Conservation (phyloP, 2,113 vertebrate genomes). For the Bothrops jararaca region DNA sequence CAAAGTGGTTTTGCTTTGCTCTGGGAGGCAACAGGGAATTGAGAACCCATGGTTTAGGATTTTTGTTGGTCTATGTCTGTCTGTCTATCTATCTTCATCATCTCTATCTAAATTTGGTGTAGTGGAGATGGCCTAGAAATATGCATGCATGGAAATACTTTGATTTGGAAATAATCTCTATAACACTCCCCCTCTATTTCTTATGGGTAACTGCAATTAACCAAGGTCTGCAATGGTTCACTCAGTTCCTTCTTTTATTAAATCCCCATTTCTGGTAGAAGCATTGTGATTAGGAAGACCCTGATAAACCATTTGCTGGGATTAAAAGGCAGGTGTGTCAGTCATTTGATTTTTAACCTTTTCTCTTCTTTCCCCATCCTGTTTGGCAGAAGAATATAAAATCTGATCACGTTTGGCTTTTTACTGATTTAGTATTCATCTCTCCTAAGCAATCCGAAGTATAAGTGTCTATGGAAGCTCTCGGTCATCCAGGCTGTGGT, state of each 20-base stretch:
- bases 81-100: background rate
- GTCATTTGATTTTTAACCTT: background rate
- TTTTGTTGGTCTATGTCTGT: background rate
- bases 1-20: background rate
- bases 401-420: background rate
- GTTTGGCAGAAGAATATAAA: background rate
- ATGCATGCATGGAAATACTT: background rate
- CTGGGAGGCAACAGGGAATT: background rate
- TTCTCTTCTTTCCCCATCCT: background rate
- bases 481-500: too few species aligned
- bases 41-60: background rate
- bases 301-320: background rate
- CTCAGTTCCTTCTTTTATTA: background rate
- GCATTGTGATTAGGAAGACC: background rate
- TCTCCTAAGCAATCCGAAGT: background rate
- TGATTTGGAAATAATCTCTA: background rate
- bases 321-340: background rate
- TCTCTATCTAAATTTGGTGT: background rate
- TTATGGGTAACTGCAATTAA: background rate
- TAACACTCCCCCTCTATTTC: background rate
- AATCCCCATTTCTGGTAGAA: background rate
- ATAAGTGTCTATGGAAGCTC: background rate
- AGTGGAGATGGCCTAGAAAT: background rate
- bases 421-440: background rate
- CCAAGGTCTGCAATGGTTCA: background rate